Percentiles rank a stretch among this genome's conserved stretches.
Conservation (phyloP, 2,113 vertebrate genomes). For the Syngnathoides biaculeatus region DNA sequence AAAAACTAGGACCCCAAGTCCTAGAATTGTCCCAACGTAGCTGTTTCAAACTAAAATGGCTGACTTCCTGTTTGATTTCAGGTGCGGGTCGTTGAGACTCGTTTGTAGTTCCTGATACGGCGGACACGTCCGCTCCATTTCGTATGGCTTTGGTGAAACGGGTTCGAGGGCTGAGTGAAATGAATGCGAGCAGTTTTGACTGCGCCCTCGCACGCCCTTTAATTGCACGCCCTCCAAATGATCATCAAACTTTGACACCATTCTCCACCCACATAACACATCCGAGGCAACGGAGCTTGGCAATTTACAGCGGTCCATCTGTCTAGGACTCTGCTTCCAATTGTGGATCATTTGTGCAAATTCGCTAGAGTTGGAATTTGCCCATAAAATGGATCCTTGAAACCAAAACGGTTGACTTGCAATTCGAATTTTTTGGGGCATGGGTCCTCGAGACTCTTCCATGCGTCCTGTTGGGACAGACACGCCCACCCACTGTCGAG, state of each 20-base stretch:
- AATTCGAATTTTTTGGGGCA: neutral
- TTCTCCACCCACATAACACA: neutral
- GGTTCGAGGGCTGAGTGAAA: neutral
- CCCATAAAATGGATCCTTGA: neutral
- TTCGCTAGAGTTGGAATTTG: neutral
- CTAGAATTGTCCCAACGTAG: neutral
- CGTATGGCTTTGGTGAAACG: neutral
- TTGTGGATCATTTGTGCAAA: neutral
- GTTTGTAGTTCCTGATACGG: neutral
- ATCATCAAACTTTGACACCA: conserved; percentile 2
- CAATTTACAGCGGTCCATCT: neutral
- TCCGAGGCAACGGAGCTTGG: neutral
- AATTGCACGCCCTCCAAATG: neutral
- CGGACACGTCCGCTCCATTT: neutral
- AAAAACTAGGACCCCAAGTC: neutral
- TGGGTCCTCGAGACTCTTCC: neutral
- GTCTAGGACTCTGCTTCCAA: neutral
- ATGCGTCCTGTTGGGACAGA: neutral
- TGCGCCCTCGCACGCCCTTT: neutral
- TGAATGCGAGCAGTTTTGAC: neutral
- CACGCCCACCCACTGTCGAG: neutral
- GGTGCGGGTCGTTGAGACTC: neutral
- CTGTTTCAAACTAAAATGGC: neutral
- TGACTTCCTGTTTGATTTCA: neutral
- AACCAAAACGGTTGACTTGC: neutral